Percentiles rank a stretch among this genome's conserved stretches.
phyloP scores from a whole-genome alignment of 2,113 vertebrate genomes.

The Romanogobio albipinnatus region DNA sequence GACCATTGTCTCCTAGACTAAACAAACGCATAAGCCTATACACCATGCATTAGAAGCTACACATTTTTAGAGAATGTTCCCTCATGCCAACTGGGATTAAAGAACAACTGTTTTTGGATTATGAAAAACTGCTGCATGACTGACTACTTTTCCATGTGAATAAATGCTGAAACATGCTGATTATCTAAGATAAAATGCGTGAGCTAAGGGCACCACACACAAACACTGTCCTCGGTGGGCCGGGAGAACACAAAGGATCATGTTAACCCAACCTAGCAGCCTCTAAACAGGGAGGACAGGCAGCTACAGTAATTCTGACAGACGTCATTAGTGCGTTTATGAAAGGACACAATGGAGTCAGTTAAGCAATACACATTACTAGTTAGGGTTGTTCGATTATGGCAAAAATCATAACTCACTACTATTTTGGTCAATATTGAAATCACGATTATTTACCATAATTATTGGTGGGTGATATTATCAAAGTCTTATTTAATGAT shows the following conservation, averaged over 20 bases:
- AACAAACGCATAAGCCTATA: not conserved
- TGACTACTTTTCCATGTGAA: not conserved
- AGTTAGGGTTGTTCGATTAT: no score
- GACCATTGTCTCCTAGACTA: not conserved
- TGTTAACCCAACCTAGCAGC: not conserved
- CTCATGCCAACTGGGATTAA: constrained; percentile 16
- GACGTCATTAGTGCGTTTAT: not conserved
- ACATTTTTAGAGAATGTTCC: constrained; percentile 12
- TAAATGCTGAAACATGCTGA: constrained; percentile 2
- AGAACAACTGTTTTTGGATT: constrained; percentile 21
- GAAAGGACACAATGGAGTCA: not conserved
- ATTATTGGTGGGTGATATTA: no score
- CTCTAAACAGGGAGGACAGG: constrained; percentile 7
- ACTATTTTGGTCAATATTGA: no score
- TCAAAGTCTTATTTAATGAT: no score
- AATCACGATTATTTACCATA: no score
- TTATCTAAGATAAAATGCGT: not conserved
- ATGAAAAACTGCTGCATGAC: constrained; percentile 2
- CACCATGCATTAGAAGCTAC: constrained; percentile 7
- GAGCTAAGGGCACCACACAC: not conserved
- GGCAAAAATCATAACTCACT: no score
- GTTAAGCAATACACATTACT: not conserved
- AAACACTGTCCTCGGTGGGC: not conserved
- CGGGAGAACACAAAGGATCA: not conserved
- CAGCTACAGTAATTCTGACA: not conserved